Conservation (phyloP, 2,888 invertebrate species). For the Apocheima hispidaria region DNA sequence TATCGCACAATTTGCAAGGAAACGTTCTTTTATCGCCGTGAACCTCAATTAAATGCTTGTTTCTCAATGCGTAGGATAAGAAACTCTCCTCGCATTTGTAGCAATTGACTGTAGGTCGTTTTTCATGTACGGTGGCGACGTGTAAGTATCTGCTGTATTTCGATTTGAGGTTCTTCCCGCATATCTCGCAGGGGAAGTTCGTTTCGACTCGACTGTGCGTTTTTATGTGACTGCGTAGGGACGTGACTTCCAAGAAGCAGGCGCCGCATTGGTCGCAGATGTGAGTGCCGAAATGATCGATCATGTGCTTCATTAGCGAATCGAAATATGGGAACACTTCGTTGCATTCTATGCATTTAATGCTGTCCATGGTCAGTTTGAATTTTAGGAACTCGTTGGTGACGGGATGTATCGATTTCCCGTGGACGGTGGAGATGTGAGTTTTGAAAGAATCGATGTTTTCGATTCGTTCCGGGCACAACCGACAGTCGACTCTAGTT, state of each 20-base stretch:
- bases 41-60: conserved; percentile 72
- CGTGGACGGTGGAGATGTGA: conserved; percentile 64
- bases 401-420: conserved; percentile 57
- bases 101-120: conserved; percentile 75
- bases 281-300: conserved; percentile 74
- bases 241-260: conserved; percentile 78
- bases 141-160: conserved; percentile 75
- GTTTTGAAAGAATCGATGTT: conserved; percentile 62
- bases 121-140: conserved; percentile 68
- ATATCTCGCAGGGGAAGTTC: conserved; percentile 78
- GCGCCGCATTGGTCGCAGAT: conserved; percentile 78
- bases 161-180: conserved; percentile 76
- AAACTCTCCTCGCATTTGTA: conserved; percentile 74
- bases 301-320: conserved; percentile 74
- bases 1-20: conserved; percentile 72
- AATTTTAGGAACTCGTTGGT: conserved; percentile 74
- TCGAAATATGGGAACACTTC: conserved; percentile 72
- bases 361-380: conserved; percentile 63
- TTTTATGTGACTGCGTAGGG: conserved; percentile 71
- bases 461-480: conserved; percentile 70
- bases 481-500: conserved; percentile 73
- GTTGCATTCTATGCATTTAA: conserved; percentile 72
- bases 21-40: conserved; percentile 72
- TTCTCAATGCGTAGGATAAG: conserved; percentile 69
- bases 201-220: conserved; percentile 72